Percentiles rank a stretch among this genome's conserved stretches.
phyloP scores from a whole-genome alignment of 2,888 invertebrate genomes.

The Cryptophagus acutangulus region DNA sequence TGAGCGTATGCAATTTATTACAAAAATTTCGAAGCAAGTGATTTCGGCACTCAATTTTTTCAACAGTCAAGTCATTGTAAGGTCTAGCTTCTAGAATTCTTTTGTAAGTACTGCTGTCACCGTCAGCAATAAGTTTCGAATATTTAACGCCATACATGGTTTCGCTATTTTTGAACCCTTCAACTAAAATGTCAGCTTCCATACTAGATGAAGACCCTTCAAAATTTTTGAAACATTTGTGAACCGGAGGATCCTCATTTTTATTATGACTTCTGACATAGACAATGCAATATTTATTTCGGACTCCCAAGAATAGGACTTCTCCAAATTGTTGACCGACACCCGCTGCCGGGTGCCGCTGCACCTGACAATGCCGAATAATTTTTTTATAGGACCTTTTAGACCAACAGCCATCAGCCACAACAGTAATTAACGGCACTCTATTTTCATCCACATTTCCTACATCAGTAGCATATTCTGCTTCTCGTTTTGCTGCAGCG shows the following conservation, averaged over 20 bases:
- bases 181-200: not conserved
- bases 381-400: constrained; percentile 6
- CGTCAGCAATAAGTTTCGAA: not conserved
- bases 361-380: not conserved
- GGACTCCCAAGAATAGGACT: not conserved
- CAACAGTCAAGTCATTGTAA: not conserved
- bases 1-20: not conserved
- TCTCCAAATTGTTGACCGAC: constrained; percentile 2
- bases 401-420: constrained; percentile 9
- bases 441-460: constrained; percentile 14
- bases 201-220: not conserved
- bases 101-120: constrained; percentile 3
- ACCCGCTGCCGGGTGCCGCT: not conserved
- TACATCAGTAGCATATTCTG: constrained; percentile 5
- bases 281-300: not conserved
- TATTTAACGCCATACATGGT: not conserved
- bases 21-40: not conserved
- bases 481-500: constrained; percentile 10
- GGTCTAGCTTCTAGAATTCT: constrained; percentile 1
- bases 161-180: not conserved
- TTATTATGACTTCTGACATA: not conserved
- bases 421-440: constrained; percentile 11
- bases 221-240: constrained; percentile 1
- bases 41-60: constrained; percentile 2
- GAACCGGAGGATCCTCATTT: not conserved